Conservation (phyloP, 2,888 invertebrate genomes). For the Onthophagus sagittarius region DNA sequence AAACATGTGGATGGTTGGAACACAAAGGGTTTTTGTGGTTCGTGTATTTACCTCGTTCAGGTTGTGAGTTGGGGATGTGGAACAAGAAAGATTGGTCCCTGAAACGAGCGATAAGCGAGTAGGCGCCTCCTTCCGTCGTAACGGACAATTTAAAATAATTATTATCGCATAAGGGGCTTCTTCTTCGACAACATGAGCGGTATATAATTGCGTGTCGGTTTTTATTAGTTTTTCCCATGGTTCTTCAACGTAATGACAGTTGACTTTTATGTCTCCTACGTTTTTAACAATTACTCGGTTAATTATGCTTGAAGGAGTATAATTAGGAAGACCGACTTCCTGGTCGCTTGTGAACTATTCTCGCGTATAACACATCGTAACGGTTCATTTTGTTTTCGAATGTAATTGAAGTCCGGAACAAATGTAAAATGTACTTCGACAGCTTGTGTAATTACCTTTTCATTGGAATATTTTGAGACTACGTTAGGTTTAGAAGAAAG, state of each 20-base stretch:
- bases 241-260: constrained; percentile 2
- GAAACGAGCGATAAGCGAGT: constrained; percentile 18
- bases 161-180: constrained; percentile 20
- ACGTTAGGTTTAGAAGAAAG: neutral
- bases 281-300: neutral
- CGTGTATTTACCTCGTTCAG: neutral
- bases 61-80: neutral
- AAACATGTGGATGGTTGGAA: too few species aligned
- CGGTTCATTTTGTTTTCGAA: neutral
- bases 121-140: constrained; percentile 19
- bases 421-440: too few species aligned
- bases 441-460: too few species aligned
- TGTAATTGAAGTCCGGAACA: neutral
- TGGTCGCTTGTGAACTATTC: neutral
- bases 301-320: neutral
- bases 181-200: constrained; percentile 16
- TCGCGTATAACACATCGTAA: neutral
- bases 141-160: constrained; percentile 20
- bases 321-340: neutral
- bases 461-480: neutral
- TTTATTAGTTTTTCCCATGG: constrained; percentile 9
- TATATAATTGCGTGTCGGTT: constrained; percentile 21
- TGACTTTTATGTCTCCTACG: neutral
- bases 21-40: neutral
- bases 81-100: neutral